Evolutionary conservation across 2,888 invertebrate species (phyloP).

Genomic region (Parnassius glacialis): DNA sequence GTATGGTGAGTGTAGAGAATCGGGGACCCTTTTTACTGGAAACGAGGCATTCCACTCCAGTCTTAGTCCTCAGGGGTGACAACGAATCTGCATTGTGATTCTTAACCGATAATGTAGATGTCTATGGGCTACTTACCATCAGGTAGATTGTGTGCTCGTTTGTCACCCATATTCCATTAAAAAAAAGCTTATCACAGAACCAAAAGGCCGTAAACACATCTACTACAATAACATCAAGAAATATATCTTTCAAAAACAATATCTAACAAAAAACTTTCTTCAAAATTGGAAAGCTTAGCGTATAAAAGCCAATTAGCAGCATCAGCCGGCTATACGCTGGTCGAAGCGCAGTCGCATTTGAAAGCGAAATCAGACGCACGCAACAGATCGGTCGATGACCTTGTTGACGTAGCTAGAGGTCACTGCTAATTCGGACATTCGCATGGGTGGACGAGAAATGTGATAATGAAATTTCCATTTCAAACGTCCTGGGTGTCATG

Average conservation of each 20-base stretch:
- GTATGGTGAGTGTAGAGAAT: too few relatives aligned
- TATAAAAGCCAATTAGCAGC: not conserved
- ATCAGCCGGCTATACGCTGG: conserved; percentile 18
- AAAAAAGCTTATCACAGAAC: too few relatives aligned
- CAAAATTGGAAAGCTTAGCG: conserved; percentile 10
- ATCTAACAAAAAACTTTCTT: conserved; percentile 3
- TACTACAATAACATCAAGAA: not conserved
- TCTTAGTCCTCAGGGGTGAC: too few relatives aligned
- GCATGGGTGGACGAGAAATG: not conserved
- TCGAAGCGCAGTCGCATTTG: conserved; percentile 26
- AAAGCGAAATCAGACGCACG: conserved; percentile 44
- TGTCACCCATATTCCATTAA: too few relatives aligned
- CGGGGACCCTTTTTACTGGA: too few relatives aligned
- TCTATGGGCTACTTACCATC: too few relatives aligned
- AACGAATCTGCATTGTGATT: too few relatives aligned
- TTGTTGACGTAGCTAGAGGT: conserved; percentile 24
- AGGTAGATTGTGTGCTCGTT: too few relatives aligned
- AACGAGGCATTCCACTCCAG: too few relatives aligned
- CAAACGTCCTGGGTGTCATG: not conserved
- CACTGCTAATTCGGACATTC: conserved; percentile 27
- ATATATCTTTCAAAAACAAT: not conserved
- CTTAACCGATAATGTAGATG: too few relatives aligned
- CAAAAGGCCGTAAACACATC: too few relatives aligned
- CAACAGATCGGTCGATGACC: conserved; percentile 41
- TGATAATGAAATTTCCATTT: conserved; percentile 3